Base-by-base conservation (phyloP, 2,888 invertebrate genomes). In the Syritta pipiens region DNA sequence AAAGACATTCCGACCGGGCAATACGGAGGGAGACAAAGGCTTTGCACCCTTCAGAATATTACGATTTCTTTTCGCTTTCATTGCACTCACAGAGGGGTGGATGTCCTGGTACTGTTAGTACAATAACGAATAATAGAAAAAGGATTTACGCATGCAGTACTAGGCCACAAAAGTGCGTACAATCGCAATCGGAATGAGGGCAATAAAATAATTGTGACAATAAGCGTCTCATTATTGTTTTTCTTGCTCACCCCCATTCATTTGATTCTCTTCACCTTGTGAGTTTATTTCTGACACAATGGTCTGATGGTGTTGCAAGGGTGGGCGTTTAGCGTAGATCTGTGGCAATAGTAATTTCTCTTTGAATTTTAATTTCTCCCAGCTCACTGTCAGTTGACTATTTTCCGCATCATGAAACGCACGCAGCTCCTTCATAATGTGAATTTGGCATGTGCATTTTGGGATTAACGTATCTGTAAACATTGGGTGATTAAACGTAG, bases 121-220 rank as follows among this genome's bases (percentile, higher is more conserved):
- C 24, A 60, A 60, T 9, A 59, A 42, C 65, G 59, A 72, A 77
- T 72, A 77, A 77, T 77, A 72, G 20, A 72, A 76, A 77, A 77
- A 77, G 77, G 77, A 79, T 79, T 79, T 74, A 79, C 62, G 67
- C 79, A 74, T 79, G 46, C 62, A 49, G 72, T 72, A 72, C 72
- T 77, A 60, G 67, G 79, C 79, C 79, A 37, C 79, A 79, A 57
- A 79, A 79, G 74, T 74, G 74, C 74, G 74, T 57, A 74, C 74
- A 68, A 74, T 68, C 46, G 57, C 75, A 82, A 81, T 69, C 71
- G 40, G 62, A 81, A 74, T 82, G 57, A 81, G 82, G 81, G 84
- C 83, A 83, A 83, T 82, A 86, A 88, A 88, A 88, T 88, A 88
- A 88, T 88, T 88, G 88, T 85, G 86, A 88, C 88, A 88, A 88